Percentiles rank a stretch among this genome's conserved stretches.
phyloP scores from a whole-genome alignment of 2,888 invertebrate genomes.

The Spodoptera littoralis region DNA sequence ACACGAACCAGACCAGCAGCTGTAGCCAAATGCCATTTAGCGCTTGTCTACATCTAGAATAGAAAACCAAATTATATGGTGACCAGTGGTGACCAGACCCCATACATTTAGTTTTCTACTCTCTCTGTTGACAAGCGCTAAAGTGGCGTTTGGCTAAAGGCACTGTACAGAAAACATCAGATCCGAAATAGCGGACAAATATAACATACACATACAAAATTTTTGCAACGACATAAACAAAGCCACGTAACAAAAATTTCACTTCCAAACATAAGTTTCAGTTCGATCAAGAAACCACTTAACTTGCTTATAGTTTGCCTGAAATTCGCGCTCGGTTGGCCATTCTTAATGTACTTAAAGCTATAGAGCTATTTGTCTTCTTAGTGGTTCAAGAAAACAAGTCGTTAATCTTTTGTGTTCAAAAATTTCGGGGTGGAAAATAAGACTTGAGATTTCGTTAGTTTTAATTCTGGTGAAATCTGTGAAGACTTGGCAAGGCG shows the following conservation, averaged over 20 bases:
- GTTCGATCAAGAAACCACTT: slow-evolving; percentile 26
- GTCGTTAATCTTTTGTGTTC: slow-evolving; percentile 52
- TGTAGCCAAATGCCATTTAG: too few relatives aligned
- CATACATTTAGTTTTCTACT: too few relatives aligned
- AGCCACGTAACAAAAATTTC: background rate
- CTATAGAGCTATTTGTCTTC: slow-evolving; percentile 45
- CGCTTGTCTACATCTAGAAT: too few relatives aligned
- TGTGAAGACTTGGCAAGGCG: slow-evolving; percentile 47
- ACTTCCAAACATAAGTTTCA: slow-evolving; percentile 1
- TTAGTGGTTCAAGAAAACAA: slow-evolving; percentile 52
- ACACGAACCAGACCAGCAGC: too few relatives aligned
- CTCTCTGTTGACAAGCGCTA: too few relatives aligned
- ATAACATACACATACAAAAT: background rate
- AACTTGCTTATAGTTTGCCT: slow-evolving; percentile 25
- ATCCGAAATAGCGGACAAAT: too few relatives aligned
- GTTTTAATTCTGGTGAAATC: slow-evolving; percentile 49
- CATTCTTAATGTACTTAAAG: slow-evolving; percentile 40
- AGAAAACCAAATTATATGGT: too few relatives aligned
- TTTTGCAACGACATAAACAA: background rate
- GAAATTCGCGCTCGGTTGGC: slow-evolving; percentile 29
- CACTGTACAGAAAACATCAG: too few relatives aligned
- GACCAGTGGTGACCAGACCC: too few relatives aligned
- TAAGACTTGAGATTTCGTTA: slow-evolving; percentile 43
- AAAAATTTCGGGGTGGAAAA: slow-evolving; percentile 48
- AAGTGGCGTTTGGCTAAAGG: too few relatives aligned